Evolutionary conservation across 2,888 invertebrate genomes (phyloP).

Genomic region (Micropterix aruncella): DNA sequence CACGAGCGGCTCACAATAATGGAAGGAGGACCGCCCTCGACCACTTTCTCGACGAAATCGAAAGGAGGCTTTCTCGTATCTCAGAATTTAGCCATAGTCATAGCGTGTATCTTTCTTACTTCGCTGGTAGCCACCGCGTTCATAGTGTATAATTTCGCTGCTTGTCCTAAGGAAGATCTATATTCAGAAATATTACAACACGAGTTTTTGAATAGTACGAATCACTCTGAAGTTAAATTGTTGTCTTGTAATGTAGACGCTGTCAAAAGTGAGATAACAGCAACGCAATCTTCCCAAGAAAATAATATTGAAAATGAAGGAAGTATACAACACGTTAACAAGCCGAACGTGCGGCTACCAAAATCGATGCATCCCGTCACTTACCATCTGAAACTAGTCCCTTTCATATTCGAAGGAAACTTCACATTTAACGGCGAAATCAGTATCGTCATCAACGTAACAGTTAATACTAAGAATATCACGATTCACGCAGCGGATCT

Average conservation of each 20-base stretch:
- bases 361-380: constrained; percentile 49
- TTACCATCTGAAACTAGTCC: constrained; percentile 56
- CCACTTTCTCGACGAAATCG: constrained; percentile 48
- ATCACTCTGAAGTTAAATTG: constrained; percentile 17
- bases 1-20: constrained; percentile 39
- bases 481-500: constrained; percentile 64
- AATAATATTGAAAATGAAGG: constrained; percentile 5
- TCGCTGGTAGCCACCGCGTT: constrained; percentile 57
- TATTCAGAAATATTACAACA: constrained; percentile 32
- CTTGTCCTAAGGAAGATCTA: constrained; percentile 41
- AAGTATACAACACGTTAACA: constrained; percentile 16
- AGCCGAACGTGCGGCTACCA: constrained; percentile 56
- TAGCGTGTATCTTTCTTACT: constrained; percentile 47
- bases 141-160: constrained; percentile 62
- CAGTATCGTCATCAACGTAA: constrained; percentile 44
- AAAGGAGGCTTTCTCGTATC: constrained; percentile 49
- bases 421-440: constrained; percentile 67
- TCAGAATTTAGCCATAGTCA: constrained; percentile 44
- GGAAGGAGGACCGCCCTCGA: constrained; percentile 42
- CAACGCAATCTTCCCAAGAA: neutral
- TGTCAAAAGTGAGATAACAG: constrained; percentile 4
- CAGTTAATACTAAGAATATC: constrained; percentile 47
- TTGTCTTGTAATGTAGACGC: constrained; percentile 5
- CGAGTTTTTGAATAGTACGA: constrained; percentile 25
- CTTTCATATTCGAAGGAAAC: constrained; percentile 58